Conservation (phyloP, 2,113 vertebrate genomes). For the Trinectes maculatus region DNA sequence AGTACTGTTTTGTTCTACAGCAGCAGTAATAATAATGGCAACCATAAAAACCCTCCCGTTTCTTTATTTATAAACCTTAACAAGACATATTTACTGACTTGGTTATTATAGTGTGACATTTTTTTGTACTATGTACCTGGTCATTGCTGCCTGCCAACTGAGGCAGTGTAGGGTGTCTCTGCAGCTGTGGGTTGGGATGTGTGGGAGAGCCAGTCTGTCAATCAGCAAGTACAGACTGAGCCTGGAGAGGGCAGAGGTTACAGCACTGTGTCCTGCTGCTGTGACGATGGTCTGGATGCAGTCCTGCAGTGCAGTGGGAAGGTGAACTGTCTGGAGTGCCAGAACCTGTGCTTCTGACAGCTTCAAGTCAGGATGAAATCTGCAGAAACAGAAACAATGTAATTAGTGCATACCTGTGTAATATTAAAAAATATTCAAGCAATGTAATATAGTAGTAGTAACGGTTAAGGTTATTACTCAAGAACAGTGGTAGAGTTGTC, state of each 20-base stretch:
- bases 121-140: constrained; percentile 81
- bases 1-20: constrained; percentile 4
- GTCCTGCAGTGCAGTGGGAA: constrained; percentile 82
- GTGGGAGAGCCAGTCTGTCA: constrained; percentile 85
- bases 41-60: constrained; percentile 12
- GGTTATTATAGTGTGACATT: background rate
- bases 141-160: constrained; percentile 86
- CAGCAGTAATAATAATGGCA: constrained; percentile 24
- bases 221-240: constrained; percentile 90
- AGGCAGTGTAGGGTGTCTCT: constrained; percentile 79
- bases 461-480: constrained; percentile 77
- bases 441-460: background rate
- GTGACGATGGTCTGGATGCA: constrained; percentile 84
- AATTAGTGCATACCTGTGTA: too few species aligned
- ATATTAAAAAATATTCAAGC: too few species aligned
- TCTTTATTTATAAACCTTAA: constrained; percentile 25
- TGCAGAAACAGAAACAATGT: constrained; percentile 54
- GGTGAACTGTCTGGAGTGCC: constrained; percentile 80
- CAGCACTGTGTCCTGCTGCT: constrained; percentile 87
- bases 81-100: constrained; percentile 12
- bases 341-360: constrained; percentile 84
- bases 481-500: constrained; percentile 55
- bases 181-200: constrained; percentile 67
- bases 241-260: constrained; percentile 85
- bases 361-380: constrained; percentile 84